Evolutionary conservation across 2,113 vertebrate genomes (phyloP).

Genomic region (Holacanthus passer): DNA sequence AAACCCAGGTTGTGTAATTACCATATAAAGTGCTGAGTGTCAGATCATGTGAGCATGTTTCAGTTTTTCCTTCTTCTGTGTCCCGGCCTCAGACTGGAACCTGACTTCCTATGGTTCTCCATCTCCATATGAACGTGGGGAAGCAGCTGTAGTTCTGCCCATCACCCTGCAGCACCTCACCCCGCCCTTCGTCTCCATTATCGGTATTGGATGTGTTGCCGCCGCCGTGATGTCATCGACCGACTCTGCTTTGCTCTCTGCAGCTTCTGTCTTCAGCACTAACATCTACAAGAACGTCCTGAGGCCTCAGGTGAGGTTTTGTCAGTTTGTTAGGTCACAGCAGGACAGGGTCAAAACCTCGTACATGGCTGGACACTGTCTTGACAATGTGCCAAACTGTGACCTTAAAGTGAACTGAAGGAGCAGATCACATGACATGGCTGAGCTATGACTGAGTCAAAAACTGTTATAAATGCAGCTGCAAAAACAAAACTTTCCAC

Average conservation of each 20-base stretch:
- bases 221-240: slow-evolving; percentile 72
- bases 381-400: no score
- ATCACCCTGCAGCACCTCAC: slow-evolving; percentile 54
- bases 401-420: no score
- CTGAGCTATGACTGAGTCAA: no score
- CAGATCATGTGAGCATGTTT: neutral
- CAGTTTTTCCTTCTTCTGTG: neutral
- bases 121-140: slow-evolving; percentile 44
- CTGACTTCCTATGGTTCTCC: slow-evolving; percentile 49
- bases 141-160: slow-evolving; percentile 47
- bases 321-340: neutral
- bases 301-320: slow-evolving; percentile 36
- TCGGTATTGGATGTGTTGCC: slow-evolving; percentile 57
- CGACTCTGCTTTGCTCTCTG: slow-evolving; percentile 73
- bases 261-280: slow-evolving; percentile 67
- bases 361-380: no score
- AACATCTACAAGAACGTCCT: slow-evolving; percentile 65
- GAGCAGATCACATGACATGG: no score
- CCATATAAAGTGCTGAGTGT: no score
- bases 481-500: no score
- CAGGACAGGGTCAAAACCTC: no score
- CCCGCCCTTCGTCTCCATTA: slow-evolving; percentile 48
- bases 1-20: no score
- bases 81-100: slow-evolving; percentile 60
- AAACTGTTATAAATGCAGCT: no score